phyloP scores from a whole-genome alignment of 2,888 invertebrate species.

The Horisme vitalbata region DNA sequence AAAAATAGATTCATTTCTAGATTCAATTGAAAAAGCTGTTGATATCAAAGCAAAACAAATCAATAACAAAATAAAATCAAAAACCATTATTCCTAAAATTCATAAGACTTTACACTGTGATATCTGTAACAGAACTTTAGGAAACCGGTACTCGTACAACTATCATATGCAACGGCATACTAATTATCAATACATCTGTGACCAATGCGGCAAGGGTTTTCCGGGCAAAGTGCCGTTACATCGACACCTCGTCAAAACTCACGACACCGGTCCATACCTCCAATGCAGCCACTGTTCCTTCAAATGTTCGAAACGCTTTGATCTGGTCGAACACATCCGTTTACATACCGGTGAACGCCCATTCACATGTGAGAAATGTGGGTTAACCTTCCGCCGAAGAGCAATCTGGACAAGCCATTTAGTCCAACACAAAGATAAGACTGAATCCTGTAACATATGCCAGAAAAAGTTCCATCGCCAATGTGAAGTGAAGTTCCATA shows the following conservation, averaged over 20 bases:
- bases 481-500: constrained; percentile 58
- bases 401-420: constrained; percentile 69
- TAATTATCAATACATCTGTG: constrained; percentile 62
- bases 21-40: constrained; percentile 14
- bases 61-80: constrained; percentile 2
- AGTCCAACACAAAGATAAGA: constrained; percentile 66
- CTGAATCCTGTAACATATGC: constrained; percentile 59
- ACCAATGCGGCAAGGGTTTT: constrained; percentile 68
- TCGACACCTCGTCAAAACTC: constrained; percentile 56
- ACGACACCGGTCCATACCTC: constrained; percentile 58
- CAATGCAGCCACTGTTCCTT: constrained; percentile 63
- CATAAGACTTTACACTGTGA: constrained; percentile 45
- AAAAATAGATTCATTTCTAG: constrained; percentile 11
- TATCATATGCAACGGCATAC: constrained; percentile 68
- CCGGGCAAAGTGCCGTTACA: constrained; percentile 51
- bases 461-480: constrained; percentile 58
- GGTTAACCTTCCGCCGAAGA: constrained; percentile 64
- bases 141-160: constrained; percentile 53
- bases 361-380: constrained; percentile 70
- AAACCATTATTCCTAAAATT: no score
- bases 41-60: constrained; percentile 3
- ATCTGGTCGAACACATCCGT: constrained; percentile 63
- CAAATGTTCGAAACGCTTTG: constrained; percentile 57
- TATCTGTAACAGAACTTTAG: constrained; percentile 56
- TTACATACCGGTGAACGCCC: constrained; percentile 71